These are phyloP conservation scores for Oxycera nigricornis DNA, from an alignment of 2,888 invertebrate genomes.

Conservation along the genomic window DNA sequence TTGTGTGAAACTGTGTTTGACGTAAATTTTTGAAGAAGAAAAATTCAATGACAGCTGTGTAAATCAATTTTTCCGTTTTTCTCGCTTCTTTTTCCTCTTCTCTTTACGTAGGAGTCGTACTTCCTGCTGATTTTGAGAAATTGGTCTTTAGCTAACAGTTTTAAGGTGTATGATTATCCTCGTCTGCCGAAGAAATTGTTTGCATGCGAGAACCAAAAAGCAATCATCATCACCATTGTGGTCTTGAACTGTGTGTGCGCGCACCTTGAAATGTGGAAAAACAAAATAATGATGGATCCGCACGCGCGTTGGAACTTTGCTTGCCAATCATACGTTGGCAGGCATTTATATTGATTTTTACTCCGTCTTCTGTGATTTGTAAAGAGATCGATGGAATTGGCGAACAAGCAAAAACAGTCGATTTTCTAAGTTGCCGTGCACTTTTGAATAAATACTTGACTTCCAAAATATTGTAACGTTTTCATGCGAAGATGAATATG, in stretches of 20 bases:
- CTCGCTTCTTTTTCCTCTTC: not conserved
- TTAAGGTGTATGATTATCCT: not conserved
- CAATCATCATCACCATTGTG: not conserved
- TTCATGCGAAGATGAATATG: too few relatives aligned
- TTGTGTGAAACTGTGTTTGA: not conserved
- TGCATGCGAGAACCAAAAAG: not conserved
- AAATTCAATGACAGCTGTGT: not conserved
- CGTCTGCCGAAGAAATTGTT: not conserved
- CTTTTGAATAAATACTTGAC: too few relatives aligned
- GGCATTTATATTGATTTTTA: too few relatives aligned
- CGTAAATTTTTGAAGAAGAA: not conserved
- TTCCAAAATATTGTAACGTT: too few relatives aligned
- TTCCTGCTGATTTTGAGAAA: constrained; percentile 27
- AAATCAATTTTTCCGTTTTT: not conserved
- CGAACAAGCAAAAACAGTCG: too few relatives aligned
- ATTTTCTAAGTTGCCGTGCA: too few relatives aligned
- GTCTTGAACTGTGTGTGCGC: too few relatives aligned
- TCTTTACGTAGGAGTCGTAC: constrained; percentile 36
- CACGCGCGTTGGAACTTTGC: not conserved
- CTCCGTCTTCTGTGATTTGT: too few relatives aligned
- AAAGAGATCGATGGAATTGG: too few relatives aligned
- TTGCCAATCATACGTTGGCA: not conserved
- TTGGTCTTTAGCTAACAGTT: not conserved
- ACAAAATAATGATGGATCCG: not conserved
- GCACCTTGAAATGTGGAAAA: not conserved